Conservation (phyloP, 2,888 invertebrate genomes). For the Argyresthia goedartella region DNA sequence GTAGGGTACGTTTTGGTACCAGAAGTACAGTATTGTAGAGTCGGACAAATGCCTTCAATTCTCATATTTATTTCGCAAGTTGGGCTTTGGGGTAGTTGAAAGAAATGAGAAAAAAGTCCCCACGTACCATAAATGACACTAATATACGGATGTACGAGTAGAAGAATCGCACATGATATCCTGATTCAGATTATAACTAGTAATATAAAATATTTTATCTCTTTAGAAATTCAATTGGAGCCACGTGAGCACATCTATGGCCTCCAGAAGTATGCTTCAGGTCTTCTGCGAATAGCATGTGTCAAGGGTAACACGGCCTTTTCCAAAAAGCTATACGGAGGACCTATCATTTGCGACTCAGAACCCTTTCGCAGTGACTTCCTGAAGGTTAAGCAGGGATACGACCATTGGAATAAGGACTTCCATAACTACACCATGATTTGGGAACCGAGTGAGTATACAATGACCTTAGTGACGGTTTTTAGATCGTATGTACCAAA, state of each 20-base stretch:
- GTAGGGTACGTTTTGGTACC: too few relatives aligned
- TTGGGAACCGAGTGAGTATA: constrained; percentile 71
- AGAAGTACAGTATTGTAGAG: too few relatives aligned
- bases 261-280: constrained; percentile 69
- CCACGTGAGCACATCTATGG: constrained; percentile 76
- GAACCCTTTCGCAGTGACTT: constrained; percentile 53
- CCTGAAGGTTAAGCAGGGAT: constrained; percentile 36
- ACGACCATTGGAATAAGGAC: constrained; percentile 62
- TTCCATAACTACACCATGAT: constrained; percentile 79
- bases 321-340: constrained; percentile 41
- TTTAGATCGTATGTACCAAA: background rate
- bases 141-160: too few relatives aligned
- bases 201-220: constrained; percentile 4
- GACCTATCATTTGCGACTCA: constrained; percentile 38
- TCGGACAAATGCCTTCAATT: too few relatives aligned
- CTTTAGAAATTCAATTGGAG: constrained; percentile 74
- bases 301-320: constrained; percentile 73
- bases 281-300: constrained; percentile 79
- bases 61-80: too few relatives aligned
- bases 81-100: background rate
- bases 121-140: too few relatives aligned
- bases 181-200: background rate
- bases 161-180: too few relatives aligned
- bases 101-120: background rate
- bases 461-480: too few relatives aligned